phyloP scores from a whole-genome alignment of 2,888 invertebrate genomes.

The Ennomos erosarius region DNA sequence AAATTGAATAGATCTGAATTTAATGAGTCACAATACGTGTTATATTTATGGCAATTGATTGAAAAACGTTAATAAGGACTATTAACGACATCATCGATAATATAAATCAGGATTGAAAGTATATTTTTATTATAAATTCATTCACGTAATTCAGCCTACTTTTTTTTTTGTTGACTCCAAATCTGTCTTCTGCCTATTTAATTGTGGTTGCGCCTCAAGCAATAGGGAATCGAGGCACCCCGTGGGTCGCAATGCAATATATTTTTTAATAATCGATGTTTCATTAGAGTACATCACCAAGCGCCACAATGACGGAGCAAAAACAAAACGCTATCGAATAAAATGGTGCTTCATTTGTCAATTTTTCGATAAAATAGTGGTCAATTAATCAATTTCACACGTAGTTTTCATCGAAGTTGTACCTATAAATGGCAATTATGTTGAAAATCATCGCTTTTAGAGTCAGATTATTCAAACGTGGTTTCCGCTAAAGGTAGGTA shows the following conservation, averaged over 20 bases:
- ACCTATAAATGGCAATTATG: neutral
- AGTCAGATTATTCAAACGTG: neutral
- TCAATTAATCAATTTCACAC: slow-evolving; percentile 22
- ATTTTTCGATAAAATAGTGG: slow-evolving; percentile 10
- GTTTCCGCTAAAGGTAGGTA: slow-evolving; percentile 12
- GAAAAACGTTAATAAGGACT: too few species aligned
- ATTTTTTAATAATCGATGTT: slow-evolving; percentile 61
- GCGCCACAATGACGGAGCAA: slow-evolving; percentile 46
- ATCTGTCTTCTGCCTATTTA: too few species aligned
- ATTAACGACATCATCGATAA: slow-evolving; percentile 11
- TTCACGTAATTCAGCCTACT: too few species aligned
- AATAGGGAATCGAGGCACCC: slow-evolving; percentile 58
- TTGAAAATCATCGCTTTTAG: neutral
- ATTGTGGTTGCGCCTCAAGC: slow-evolving; percentile 37
- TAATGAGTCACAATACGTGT: too few species aligned
- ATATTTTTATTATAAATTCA: too few species aligned
- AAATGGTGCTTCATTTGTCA: slow-evolving; percentile 13
- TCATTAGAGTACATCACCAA: slow-evolving; percentile 51
- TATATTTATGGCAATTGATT: too few species aligned
- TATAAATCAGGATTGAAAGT: too few species aligned
- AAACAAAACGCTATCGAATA: slow-evolving; percentile 34
- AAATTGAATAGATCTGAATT: too few species aligned
- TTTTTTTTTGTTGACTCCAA: too few species aligned
- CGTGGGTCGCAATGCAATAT: slow-evolving; percentile 55
- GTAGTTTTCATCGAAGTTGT: neutral